Evolutionary conservation across 2,888 invertebrate genomes (phyloP), one percentile per base, ranked within the genome.

Genomic region (Scaptomyza parva): DNA sequence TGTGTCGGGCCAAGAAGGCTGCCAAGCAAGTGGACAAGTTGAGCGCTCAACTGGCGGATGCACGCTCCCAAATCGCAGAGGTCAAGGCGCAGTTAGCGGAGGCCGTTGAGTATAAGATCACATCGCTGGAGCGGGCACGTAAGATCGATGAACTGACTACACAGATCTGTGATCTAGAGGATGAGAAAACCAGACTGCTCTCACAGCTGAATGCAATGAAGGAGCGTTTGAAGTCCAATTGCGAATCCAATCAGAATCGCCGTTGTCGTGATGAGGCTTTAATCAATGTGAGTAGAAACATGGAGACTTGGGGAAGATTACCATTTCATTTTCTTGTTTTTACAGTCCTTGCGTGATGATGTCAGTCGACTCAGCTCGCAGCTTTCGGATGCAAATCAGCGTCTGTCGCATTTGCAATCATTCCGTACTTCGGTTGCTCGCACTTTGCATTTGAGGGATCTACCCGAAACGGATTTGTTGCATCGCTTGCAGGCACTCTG

Each of bases 21-120:
- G 93, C 95, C 84, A 97, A 97, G 64, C 96, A 97, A 89, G 94
- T 96, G 54, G 98, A 98, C 90, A 95, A 96, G 79, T 93, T 97
- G 50, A 95, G 96, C 62, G 91, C 95, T 33, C 97, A 97, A 90
- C 92, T 98, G 28, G 93, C 94, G 12, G 97, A 98, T 78, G 95
- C 96, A n/a, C 95, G 96, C 70, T 93, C 95, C 0, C 96, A 96
- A 79, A 93, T 96, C 33, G 94, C 96, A 14, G 97, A 97, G 87
- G 93, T 98, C 44, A 97, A 97, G 92, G 94, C 96, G 2, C 97
- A 97, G 89, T 92, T 97, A 8, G 94, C 96, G 0, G 97, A 97
- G 90, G 96, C 97, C 0, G 96, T 96, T 0, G 97, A 97, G 88
- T 96, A 96, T 89, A 97, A 97, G 96, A 96, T 97, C 83, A 95